A percentile compares a stretch with the other conserved stretches of the same genome.
These are phyloP conservation scores for Lordiphosa stackelbergi DNA, from an alignment of 1,140 invertebrate species.

Conservation along the genomic window DNA sequence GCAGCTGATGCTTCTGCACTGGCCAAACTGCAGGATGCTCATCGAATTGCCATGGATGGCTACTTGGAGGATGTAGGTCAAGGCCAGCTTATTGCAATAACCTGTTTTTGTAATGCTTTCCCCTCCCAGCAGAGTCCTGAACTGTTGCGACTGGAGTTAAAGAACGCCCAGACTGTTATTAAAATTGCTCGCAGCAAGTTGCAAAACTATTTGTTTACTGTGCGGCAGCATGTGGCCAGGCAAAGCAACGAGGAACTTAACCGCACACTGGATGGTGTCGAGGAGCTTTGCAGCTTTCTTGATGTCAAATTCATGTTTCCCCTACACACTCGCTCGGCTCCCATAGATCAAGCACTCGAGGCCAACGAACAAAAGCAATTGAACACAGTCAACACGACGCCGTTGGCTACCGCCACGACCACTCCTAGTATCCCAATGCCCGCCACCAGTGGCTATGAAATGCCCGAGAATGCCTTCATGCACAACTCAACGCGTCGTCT, in stretches of 20 bases:
- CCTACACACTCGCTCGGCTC: slow-evolving; percentile 40
- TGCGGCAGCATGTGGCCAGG: slow-evolving; percentile 64
- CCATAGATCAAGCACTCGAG: slow-evolving; percentile 72
- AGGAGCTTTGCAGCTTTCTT: slow-evolving; percentile 75
- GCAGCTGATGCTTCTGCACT: slow-evolving; percentile 50
- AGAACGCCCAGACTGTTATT: slow-evolving; percentile 77
- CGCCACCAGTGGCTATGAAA: slow-evolving; percentile 36
- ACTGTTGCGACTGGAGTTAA: slow-evolving; percentile 72
- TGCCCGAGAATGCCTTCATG: slow-evolving; percentile 70
- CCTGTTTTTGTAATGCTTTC: background rate
- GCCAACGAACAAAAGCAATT: slow-evolving; percentile 66
- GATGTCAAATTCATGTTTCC: slow-evolving; percentile 67
- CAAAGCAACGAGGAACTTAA: slow-evolving; percentile 58
- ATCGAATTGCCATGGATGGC: slow-evolving; percentile 64
- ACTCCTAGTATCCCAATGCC: background rate
- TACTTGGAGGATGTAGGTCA: slow-evolving; percentile 60
- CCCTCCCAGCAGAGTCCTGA: slow-evolving; percentile 67
- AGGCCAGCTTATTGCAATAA: background rate
- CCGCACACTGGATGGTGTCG: slow-evolving; percentile 77
- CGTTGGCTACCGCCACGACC: background rate
- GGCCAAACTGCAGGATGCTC: slow-evolving; percentile 42
- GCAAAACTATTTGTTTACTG: slow-evolving; percentile 66
- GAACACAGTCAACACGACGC: slow-evolving; percentile 8
- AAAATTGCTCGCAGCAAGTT: slow-evolving; percentile 75
- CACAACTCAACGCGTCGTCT: slow-evolving; percentile 52